Evolutionary conservation across 92 coral and sea anemone genomes (phyloP).

Genomic region (Pocillopora grandis): DNA sequence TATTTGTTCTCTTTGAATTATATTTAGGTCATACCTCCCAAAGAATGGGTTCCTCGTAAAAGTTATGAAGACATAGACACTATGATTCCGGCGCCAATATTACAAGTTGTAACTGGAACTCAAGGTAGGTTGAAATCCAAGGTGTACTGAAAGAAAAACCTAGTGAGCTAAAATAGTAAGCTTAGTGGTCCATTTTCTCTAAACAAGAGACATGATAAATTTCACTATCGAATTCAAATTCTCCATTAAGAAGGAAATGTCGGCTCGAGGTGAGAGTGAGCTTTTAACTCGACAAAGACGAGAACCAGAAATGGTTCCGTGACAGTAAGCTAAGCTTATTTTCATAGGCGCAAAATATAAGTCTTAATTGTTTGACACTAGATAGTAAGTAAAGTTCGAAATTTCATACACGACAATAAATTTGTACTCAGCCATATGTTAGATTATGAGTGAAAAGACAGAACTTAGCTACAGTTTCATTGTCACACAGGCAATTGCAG

Average conservation of each 20-base stretch:
- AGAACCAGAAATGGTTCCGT: neutral
- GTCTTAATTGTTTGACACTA: neutral
- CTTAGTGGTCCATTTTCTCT: neutral
- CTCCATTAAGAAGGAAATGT: neutral
- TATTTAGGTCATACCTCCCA: constrained; percentile 90
- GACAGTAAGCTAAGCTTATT: constrained; percentile 13
- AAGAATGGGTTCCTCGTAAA: constrained; percentile 89
- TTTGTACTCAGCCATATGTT: no score
- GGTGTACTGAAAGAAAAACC: no score
- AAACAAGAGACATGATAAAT: neutral
- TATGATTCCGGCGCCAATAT: constrained; percentile 91
- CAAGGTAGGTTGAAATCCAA: constrained; percentile 66
- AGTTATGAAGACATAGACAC: constrained; percentile 77
- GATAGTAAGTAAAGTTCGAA: neutral
- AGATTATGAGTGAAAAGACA: no score
- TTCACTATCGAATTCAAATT: neutral
- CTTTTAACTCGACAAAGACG: neutral
- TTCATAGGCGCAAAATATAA: neutral
- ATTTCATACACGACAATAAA: no score
- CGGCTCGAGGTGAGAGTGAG: neutral
- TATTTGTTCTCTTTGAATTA: constrained; percentile 4
- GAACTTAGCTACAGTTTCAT: no score
- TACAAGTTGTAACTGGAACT: constrained; percentile 91
- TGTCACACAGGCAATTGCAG: neutral
- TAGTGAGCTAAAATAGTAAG: neutral